Conservation (phyloP, 2,113 vertebrate species). For the Procavia capensis region DNA sequence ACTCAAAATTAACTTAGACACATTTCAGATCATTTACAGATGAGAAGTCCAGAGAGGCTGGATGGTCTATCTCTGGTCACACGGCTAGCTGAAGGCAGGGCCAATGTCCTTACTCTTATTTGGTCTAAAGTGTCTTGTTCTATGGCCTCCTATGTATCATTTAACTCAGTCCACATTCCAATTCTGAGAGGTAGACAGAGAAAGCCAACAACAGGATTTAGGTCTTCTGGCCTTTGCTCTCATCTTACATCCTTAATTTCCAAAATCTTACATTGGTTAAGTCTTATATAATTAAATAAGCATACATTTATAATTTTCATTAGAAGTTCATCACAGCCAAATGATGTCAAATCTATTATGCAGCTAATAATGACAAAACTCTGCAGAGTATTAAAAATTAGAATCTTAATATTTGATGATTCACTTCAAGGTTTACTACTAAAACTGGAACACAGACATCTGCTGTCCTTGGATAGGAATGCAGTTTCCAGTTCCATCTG, state of each 20-base stretch:
- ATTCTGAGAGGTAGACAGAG: neutral
- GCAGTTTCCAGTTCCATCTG: neutral
- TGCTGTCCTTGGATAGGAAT: neutral
- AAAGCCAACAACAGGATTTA: neutral
- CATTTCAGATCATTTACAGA: neutral
- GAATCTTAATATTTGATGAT: neutral
- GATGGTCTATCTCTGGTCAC: neutral
- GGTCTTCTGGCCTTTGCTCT: neutral
- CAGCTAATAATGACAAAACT: neutral
- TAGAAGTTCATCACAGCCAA: neutral
- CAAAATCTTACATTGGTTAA: neutral
- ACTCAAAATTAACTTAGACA: neutral
- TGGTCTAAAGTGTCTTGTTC: neutral
- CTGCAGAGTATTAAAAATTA: neutral
- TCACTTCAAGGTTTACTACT: neutral
- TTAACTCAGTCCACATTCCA: neutral
- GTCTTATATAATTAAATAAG: neutral
- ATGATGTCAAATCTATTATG: constrained; percentile 11
- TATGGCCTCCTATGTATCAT: neutral
- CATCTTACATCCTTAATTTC: neutral
- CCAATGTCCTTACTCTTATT: neutral
- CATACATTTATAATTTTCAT: neutral
- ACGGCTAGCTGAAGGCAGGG: fast-evolving
- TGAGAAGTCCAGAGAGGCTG: neutral
- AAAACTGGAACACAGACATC: neutral